Conservation (phyloP, 2,888 invertebrate species). For the Globia sparganii region DNA sequence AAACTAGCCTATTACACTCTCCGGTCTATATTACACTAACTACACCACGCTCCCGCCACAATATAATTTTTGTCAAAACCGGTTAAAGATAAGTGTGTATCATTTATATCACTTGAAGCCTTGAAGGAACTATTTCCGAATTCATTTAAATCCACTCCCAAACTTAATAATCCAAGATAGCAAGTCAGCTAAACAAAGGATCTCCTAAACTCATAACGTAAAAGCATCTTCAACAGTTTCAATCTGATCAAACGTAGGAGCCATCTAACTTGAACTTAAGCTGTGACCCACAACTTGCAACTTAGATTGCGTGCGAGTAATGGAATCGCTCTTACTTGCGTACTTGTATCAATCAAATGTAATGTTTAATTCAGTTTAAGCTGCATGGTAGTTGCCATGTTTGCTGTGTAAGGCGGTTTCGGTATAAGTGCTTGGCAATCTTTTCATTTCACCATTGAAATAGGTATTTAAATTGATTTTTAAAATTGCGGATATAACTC, state of each 20-base stretch:
- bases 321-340: slow-evolving; percentile 60
- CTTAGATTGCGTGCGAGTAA: slow-evolving; percentile 66
- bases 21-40: too few species aligned
- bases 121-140: background rate
- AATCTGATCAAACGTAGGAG: slow-evolving; percentile 60
- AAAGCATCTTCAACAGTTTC: slow-evolving; percentile 58
- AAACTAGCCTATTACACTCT: background rate
- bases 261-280: slow-evolving; percentile 59
- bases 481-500: too few species aligned
- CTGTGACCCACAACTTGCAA: slow-evolving; percentile 61
- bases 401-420: background rate
- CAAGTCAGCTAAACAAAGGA: slow-evolving; percentile 52
- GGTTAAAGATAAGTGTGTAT: too few species aligned
- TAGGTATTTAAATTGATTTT: background rate
- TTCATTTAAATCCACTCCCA: slow-evolving; percentile 39
- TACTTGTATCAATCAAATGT: slow-evolving; percentile 59
- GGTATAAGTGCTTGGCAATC: slow-evolving; percentile 31
- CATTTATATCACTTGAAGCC: background rate
- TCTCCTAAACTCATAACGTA: slow-evolving; percentile 52
- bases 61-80: too few species aligned
- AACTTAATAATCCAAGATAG: slow-evolving; percentile 20
- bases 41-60: background rate
- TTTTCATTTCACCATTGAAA: background rate
- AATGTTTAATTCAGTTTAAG: slow-evolving; percentile 66
- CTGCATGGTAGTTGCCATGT: slow-evolving; percentile 33